Evolutionary conservation across 2,113 vertebrate species (phyloP).

Genomic region (Australoheros scitulus): DNA sequence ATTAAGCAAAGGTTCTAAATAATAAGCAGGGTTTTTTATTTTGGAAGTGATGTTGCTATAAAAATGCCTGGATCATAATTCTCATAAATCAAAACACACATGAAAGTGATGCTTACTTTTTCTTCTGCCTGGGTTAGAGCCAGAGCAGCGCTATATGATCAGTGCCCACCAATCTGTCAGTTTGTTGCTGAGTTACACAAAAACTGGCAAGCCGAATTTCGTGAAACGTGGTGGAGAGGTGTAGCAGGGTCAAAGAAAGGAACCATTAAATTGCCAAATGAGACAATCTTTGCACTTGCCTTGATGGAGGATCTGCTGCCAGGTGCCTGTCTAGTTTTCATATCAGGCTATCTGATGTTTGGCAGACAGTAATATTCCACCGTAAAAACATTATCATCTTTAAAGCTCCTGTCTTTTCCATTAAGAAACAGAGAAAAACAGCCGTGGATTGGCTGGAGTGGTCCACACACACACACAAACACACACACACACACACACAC

Average conservation of each 20-base stretch:
- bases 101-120: not conserved
- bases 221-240: not conserved
- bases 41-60: not conserved
- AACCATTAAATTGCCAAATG: not conserved
- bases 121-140: not conserved
- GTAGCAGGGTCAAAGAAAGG: not conserved
- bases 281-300: not conserved
- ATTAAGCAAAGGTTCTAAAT: not conserved
- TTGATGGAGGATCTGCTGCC: not conserved
- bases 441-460: slow-evolving; percentile 36
- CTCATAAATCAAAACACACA: not conserved
- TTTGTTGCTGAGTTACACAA: no score
- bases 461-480: not conserved
- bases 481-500: slow-evolving; percentile 4
- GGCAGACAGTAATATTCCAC: slow-evolving; percentile 33
- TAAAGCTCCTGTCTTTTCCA: slow-evolving; percentile 66
- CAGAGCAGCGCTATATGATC: not conserved
- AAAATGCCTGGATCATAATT: not conserved
- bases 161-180: no score
- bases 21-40: not conserved
- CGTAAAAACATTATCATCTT: slow-evolving; percentile 54
- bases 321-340: not conserved
- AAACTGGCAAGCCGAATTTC: no score
- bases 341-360: not conserved
- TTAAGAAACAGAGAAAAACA: slow-evolving; percentile 66